Evolutionary conservation across 2,113 vertebrate genomes (phyloP), one percentile per base, ranked within the genome.

Genomic region (Channa argus): DNA sequence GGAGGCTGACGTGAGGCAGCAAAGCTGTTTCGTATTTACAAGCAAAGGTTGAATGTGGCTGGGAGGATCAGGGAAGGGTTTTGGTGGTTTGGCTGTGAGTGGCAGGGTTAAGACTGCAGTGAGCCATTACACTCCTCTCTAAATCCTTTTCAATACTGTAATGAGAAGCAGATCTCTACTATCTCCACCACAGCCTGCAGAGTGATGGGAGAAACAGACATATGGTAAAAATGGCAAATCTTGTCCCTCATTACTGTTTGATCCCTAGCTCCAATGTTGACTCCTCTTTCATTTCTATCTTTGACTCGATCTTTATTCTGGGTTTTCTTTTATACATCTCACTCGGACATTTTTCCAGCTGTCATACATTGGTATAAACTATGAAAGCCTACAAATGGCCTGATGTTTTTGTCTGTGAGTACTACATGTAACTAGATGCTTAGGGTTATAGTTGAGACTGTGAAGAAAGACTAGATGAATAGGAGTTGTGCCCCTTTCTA

Each of bases 1-100:
- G 47, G 71, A 68, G 71, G 82, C 53, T 78, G 87, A 79, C 24
- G 52, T 81, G 78, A 89, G 76, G 74, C 68, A 51, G 65, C 53
- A 66, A 83, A 79, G 83, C 86, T 92, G 90, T 88, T 91, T 91
- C 33, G 2, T 82, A 89, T 91, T 89, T 89, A 75, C 64, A 43
- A 62, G 72, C 63, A 39, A 74, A 62, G 68, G 83, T 36, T 66
- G 74, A 82, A 71, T 59, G 68, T 51, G 51, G 69, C 84, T 78
- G 78, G 68, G 79, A 71, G 78, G 71, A 77, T 84, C 37, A 7
- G 61, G 47, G 55, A 59, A 62, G 79, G 58, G 58, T 86, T 77
- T 71, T 66, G 71, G 67, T 66, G 82, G 86, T 84, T 86, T 54
- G 62, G 55, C 51, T 92, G 82, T 77, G 38, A 78, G 80, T 84